Conservation (phyloP, 2,797 vertebrate species). For the Pelodytes ibericus region DNA sequence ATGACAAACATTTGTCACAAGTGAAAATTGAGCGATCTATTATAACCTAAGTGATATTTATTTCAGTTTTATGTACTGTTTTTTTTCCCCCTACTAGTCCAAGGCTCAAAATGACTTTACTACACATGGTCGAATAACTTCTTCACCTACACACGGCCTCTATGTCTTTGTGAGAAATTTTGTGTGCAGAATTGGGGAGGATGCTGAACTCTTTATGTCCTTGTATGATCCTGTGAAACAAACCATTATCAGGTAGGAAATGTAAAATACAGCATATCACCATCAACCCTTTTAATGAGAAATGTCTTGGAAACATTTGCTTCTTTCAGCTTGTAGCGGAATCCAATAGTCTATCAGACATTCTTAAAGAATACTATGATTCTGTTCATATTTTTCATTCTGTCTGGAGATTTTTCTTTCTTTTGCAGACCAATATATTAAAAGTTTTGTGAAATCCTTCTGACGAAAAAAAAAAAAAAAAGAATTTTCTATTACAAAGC, state of each 20-base stretch:
- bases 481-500: neutral
- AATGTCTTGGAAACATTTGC: too few species aligned
- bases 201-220: conserved; percentile 97
- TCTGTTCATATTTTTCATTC: too few species aligned
- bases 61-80: conserved; percentile 8
- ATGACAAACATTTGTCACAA: neutral
- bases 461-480: neutral
- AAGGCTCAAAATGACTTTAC: conserved; percentile 88
- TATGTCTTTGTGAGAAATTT: conserved; percentile 98
- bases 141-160: conserved; percentile 93
- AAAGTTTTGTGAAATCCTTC: neutral
- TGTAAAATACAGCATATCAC: neutral
- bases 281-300: neutral
- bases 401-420: too few species aligned
- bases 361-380: too few species aligned
- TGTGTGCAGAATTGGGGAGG: conserved; percentile 96
- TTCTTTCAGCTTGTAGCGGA: too few species aligned
- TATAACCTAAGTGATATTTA: neutral
- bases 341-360: too few species aligned
- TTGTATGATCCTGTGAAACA: conserved; percentile 90
- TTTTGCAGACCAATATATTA: neutral
- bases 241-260: conserved; percentile 84
- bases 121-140: conserved; percentile 86
- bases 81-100: conserved; percentile 78
- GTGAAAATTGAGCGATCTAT: conserved; percentile 6